Percentiles rank a stretch among this genome's conserved stretches.
phyloP scores from a whole-genome alignment of 2,113 vertebrate species.

The Mormoops blainvillei region DNA sequence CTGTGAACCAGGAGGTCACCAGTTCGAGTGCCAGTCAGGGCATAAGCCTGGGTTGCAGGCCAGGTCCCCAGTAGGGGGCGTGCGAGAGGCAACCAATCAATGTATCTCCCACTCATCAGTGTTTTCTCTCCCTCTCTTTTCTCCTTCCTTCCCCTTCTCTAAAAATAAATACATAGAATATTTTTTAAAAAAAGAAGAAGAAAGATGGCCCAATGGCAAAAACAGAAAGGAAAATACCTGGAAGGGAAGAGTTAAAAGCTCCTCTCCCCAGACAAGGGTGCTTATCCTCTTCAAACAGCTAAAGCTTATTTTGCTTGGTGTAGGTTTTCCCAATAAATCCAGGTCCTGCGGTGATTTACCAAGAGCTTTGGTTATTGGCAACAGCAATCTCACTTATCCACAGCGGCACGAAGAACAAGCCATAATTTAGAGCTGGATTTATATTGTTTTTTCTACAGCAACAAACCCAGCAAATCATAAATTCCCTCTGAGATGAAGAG shows the following conservation, averaged over 20 bases:
- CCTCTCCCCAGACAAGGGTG: background rate
- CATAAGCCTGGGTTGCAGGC: too few relatives aligned
- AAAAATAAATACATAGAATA: too few relatives aligned
- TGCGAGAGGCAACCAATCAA: too few relatives aligned
- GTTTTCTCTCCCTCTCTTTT: too few relatives aligned
- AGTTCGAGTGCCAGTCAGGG: too few relatives aligned
- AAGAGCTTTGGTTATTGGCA: constrained; percentile 77
- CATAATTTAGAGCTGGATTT: constrained; percentile 78
- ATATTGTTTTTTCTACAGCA: constrained; percentile 77
- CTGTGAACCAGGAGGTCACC: too few relatives aligned
- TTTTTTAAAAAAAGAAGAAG: too few relatives aligned
- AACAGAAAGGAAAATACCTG: background rate
- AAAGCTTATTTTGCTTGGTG: constrained; percentile 7
- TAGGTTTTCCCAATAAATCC: constrained; percentile 75
- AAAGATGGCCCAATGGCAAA: background rate
- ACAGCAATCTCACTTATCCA: constrained; percentile 73
- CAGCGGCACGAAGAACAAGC: constrained; percentile 72
- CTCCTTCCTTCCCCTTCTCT: too few relatives aligned
- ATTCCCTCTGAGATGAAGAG: constrained; percentile 66
- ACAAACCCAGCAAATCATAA: constrained; percentile 77
- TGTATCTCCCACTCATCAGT: too few relatives aligned
- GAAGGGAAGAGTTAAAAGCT: constrained; percentile 9
- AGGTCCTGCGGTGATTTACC: constrained; percentile 72
- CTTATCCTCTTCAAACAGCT: constrained; percentile 5
- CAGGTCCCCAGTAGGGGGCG: too few relatives aligned